Conservation (phyloP, 2,113 vertebrate species). For the Percopsis transmontana region DNA sequence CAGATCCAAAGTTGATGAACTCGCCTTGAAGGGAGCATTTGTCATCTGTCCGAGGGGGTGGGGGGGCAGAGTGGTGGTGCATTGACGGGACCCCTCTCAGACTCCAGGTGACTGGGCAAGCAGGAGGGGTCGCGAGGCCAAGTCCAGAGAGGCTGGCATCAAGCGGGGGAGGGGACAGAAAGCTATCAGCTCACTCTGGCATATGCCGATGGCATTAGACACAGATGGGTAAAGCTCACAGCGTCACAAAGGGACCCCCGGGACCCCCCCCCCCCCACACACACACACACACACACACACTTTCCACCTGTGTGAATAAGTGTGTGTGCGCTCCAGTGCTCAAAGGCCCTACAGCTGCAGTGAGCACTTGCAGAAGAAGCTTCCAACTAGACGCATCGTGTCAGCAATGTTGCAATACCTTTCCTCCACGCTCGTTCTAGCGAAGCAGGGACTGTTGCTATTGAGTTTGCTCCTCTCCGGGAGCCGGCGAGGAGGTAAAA, state of each 20-base stretch:
- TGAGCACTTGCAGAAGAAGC: slow-evolving; percentile 28
- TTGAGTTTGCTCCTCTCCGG: no score
- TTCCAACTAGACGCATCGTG: slow-evolving; percentile 29
- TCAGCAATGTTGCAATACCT: neutral
- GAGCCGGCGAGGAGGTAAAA: no score
- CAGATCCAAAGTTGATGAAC: neutral
- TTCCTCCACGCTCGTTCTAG: neutral
- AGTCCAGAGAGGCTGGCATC: slow-evolving; percentile 45
- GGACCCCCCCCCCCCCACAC: slow-evolving; percentile 23
- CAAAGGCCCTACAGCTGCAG: slow-evolving; percentile 50
- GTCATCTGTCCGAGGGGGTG: slow-evolving; percentile 1
- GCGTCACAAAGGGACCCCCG: slow-evolving; percentile 29
- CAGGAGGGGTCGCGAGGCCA: slow-evolving; percentile 57
- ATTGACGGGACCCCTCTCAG: slow-evolving; percentile 29
- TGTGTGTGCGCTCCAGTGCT: neutral
- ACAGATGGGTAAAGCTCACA: slow-evolving; percentile 50
- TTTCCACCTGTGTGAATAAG: slow-evolving; percentile 64
- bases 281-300: neutral
- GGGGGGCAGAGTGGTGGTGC: slow-evolving; percentile 29
- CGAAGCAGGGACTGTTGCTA: no score
- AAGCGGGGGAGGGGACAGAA: slow-evolving; percentile 61
- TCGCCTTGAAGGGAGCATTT: slow-evolving; percentile 11
- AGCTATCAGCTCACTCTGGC: slow-evolving; percentile 60
- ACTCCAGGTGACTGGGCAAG: slow-evolving; percentile 57
- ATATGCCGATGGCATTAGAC: slow-evolving; percentile 62